These are phyloP conservation scores for Amblyornis subalaris DNA, from an alignment of 2,113 vertebrate genomes.

Conservation along the genomic window DNA sequence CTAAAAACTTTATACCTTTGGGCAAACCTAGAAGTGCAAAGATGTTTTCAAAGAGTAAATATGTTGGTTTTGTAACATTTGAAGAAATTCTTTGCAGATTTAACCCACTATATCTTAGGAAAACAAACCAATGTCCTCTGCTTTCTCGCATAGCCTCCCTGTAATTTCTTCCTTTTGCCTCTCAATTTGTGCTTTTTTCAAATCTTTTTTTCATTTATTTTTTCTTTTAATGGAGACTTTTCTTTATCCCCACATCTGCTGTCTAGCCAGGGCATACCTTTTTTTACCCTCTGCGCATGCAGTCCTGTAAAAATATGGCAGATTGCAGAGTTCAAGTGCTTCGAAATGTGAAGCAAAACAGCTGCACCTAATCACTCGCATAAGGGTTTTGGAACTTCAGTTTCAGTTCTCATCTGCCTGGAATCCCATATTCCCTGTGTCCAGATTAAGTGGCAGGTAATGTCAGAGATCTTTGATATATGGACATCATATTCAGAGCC, in stretches of 20 bases:
- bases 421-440: conserved; percentile 82
- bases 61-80: not conserved
- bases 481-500: conserved; percentile 76
- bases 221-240: conserved; percentile 38
- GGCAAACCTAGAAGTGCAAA: not conserved
- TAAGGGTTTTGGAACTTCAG: conserved; percentile 78
- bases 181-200: not conserved
- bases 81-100: conserved; percentile 10
- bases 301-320: conserved; percentile 72
- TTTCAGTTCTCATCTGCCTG: conserved; percentile 85
- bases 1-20: not conserved
- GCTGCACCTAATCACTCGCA: conserved; percentile 81
- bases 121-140: conserved; percentile 71
- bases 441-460: conserved; percentile 79
- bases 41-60: not conserved
- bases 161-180: conserved; percentile 63
- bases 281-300: conserved; percentile 15
- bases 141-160: conserved; percentile 67
- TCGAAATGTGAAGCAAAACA: conserved; percentile 84
- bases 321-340: conserved; percentile 82
- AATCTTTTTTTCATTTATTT: not conserved
- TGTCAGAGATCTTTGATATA: conserved; percentile 83
- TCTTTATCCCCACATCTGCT: conserved; percentile 14
- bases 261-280: conserved; percentile 2
- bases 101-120: conserved; percentile 62